Evolutionary conservation across 2,888 invertebrate genomes (phyloP).

Genomic region (Rhopalosiphum nymphaeae): DNA sequence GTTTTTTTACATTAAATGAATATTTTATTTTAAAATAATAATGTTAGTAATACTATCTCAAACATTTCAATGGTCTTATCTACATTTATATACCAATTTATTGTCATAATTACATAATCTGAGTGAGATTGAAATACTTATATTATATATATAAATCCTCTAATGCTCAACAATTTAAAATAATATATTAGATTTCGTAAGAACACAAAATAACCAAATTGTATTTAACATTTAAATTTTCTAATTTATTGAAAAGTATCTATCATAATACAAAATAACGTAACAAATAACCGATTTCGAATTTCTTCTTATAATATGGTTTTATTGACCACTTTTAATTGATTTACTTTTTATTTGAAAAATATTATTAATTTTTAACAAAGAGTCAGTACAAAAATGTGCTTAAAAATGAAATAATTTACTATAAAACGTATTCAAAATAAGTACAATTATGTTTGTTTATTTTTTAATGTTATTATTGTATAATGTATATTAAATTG

Average conservation of each 20-base stretch:
- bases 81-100: background rate
- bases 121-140: background rate
- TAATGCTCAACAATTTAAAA: background rate
- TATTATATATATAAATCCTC: background rate
- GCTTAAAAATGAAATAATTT: background rate
- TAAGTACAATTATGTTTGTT: background rate
- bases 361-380: background rate
- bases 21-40: background rate
- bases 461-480: background rate
- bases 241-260: background rate
- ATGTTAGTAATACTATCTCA: background rate
- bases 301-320: too few species aligned
- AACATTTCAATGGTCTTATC: background rate
- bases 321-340: background rate
- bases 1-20: background rate
- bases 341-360: background rate
- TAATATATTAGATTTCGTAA: background rate
- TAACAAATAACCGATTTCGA: too few species aligned
- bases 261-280: too few species aligned
- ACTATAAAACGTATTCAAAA: background rate
- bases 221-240: background rate
- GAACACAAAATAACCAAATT: background rate
- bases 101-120: background rate
- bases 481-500: background rate
- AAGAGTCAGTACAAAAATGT: background rate